Percentiles rank a stretch among this genome's conserved stretches.
These are phyloP conservation scores for Bradypodion ventrale DNA, from an alignment of 2,797 vertebrate genomes.

Conservation along the genomic window DNA sequence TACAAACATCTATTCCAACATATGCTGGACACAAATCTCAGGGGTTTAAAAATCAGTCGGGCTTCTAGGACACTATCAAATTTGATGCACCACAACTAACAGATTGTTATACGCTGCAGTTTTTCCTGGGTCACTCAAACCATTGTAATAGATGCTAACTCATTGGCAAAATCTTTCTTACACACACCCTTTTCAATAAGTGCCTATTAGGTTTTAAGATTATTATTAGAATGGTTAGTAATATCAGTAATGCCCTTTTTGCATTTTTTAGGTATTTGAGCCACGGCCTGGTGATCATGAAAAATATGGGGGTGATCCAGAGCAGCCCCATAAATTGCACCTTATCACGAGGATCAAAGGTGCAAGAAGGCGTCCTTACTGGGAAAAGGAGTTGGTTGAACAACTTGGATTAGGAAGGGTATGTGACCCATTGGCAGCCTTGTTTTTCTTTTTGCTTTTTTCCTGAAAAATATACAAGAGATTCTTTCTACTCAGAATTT, in stretches of 20 bases:
- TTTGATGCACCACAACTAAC: too few relatives aligned
- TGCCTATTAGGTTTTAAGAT: not conserved
- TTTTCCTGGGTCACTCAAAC: too few relatives aligned
- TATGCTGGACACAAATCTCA: too few relatives aligned
- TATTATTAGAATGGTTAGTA: not conserved
- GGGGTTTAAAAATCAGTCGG: too few relatives aligned
- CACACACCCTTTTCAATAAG: not conserved
- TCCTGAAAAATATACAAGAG: not conserved
- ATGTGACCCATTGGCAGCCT: conserved; percentile 5
- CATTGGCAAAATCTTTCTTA: too few relatives aligned
- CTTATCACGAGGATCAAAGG: conserved; percentile 88
- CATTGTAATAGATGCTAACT: too few relatives aligned
- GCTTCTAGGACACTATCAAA: too few relatives aligned
- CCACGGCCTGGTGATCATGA: conserved; percentile 86
- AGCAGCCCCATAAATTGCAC: conserved; percentile 92
- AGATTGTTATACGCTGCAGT: too few relatives aligned
- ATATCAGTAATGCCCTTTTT: not conserved
- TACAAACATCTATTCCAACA: not conserved
- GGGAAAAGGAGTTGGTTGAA: conserved; percentile 89
- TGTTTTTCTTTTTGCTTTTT: not conserved
- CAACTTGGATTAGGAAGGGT: conserved; percentile 88
- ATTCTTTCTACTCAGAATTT: not conserved
- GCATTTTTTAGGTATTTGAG: conserved; percentile 81
- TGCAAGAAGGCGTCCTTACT: conserved; percentile 84
- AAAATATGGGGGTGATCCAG: conserved; percentile 89